Percentiles rank a stretch among this genome's conserved stretches.
Evolutionary conservation across 2,797 vertebrate genomes (phyloP).

Genomic region (Pelobates cultripes): DNA sequence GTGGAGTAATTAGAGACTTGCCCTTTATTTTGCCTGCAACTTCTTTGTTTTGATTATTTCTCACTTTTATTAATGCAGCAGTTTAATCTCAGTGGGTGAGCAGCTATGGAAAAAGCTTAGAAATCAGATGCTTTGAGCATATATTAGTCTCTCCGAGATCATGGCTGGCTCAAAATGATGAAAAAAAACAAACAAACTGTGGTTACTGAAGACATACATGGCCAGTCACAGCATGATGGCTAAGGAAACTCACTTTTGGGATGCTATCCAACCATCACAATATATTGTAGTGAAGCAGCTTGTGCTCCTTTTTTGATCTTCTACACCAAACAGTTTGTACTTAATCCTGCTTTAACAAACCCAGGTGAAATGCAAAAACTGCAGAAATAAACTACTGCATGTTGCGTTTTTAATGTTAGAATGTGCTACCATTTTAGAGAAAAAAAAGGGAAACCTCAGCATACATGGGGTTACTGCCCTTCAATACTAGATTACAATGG

Average conservation of each 20-base stretch:
- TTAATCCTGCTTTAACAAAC: neutral
- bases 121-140: constrained; percentile 32
- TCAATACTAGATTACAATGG: too few relatives aligned
- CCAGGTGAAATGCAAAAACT: neutral
- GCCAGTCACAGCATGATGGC: neutral
- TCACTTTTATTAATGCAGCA: constrained; percentile 54
- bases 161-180: neutral
- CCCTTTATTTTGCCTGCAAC: constrained; percentile 46
- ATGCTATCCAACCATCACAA: neutral
- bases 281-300: neutral
- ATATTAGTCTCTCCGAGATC: constrained; percentile 5
- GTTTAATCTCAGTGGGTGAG: constrained; percentile 54
- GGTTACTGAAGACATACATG: neutral
- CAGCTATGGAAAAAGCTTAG: constrained; percentile 21
- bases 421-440: too few relatives aligned
- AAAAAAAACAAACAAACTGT: neutral
- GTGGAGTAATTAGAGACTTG: constrained; percentile 60
- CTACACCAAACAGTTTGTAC: neutral
- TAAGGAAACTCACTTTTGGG: neutral
- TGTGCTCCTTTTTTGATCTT: neutral
- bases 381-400: too few relatives aligned
- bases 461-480: too few relatives aligned
- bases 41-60: constrained; percentile 53
- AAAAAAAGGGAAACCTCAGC: too few relatives aligned
- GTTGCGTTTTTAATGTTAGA: too few relatives aligned